Percentiles rank a stretch among this genome's conserved stretches.
Conservation (phyloP, 1,140 invertebrate species). For the Atta colombica region DNA sequence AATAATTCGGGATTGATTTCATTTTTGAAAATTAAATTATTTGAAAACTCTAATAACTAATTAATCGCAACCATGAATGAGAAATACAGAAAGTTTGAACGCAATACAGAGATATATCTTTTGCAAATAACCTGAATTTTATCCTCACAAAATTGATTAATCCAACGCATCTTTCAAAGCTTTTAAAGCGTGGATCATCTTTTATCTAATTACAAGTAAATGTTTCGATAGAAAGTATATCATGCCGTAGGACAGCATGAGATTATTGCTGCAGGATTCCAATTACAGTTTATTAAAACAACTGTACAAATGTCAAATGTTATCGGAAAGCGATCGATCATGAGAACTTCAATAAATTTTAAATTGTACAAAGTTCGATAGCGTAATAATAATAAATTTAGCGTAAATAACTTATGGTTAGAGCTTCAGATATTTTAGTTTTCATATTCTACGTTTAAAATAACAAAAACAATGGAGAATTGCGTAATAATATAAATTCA, state of each 20-base stretch:
- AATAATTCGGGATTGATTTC: neutral
- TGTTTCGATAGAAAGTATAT: conserved; percentile 36
- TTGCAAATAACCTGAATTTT: conserved; percentile 11
- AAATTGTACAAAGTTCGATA: conserved; percentile 26
- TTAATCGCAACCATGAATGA: neutral
- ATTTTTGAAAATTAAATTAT: conserved; percentile 9
- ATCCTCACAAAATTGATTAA: neutral
- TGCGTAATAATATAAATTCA: conserved; percentile 37
- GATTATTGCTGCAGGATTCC: conserved; percentile 25
- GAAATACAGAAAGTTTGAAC: neutral
- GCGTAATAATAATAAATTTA: conserved; percentile 48
- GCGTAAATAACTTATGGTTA: conserved; percentile 20
- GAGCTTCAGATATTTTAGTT: conserved; percentile 39
- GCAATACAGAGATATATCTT: neutral
- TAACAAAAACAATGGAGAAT: neutral
- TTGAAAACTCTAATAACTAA: neutral
- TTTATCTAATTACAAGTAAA: conserved; percentile 36
- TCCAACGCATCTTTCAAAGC: neutral
- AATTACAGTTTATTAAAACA: conserved; percentile 57
- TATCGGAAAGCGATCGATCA: conserved; percentile 52
- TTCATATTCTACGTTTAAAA: neutral
- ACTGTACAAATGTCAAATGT: conserved; percentile 50
- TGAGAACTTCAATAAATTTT: conserved; percentile 37
- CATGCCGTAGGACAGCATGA: neutral
- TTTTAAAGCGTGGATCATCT: conserved; percentile 2